A percentile compares a stretch with the other conserved stretches of the same genome.
Conservation (phyloP, 2,113 vertebrate genomes). For the Erythrolamprus reginae region DNA sequence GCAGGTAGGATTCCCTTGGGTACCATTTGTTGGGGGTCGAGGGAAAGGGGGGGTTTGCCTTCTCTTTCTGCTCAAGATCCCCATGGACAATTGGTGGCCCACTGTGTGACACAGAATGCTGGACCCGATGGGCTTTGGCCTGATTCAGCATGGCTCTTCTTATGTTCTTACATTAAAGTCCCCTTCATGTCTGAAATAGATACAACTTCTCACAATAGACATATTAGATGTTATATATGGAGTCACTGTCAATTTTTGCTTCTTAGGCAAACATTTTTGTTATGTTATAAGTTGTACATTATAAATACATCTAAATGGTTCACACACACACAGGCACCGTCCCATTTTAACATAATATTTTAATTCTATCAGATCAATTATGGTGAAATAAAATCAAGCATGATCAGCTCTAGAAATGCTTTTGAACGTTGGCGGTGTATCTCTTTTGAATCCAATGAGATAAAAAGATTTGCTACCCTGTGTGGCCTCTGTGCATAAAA, state of each 20-base stretch:
- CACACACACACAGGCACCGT: accelerated
- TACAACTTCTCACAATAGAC: background rate
- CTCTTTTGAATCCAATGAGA: background rate
- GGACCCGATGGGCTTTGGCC: too few species aligned
- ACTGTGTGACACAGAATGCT: too few species aligned
- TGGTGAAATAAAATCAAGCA: background rate
- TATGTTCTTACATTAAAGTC: background rate
- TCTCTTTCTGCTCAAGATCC: too few species aligned
- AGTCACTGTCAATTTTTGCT: background rate
- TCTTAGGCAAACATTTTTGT: background rate
- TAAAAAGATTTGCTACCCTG: background rate
- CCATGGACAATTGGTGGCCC: too few species aligned
- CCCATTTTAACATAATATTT: background rate
- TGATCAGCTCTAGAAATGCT: background rate
- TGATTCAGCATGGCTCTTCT: too few species aligned
- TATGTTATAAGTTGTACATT: background rate
- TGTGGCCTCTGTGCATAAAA: background rate
- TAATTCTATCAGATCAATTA: background rate
- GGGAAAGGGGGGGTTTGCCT: too few species aligned
- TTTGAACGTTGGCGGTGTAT: background rate
- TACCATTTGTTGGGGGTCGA: too few species aligned
- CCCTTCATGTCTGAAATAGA: background rate
- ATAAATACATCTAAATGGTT: background rate
- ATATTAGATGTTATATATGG: background rate
- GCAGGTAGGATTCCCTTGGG: too few species aligned